These are phyloP conservation scores for Butastur rufipennis DNA, from an alignment of 2,113 vertebrate species.

Conservation along the genomic window DNA sequence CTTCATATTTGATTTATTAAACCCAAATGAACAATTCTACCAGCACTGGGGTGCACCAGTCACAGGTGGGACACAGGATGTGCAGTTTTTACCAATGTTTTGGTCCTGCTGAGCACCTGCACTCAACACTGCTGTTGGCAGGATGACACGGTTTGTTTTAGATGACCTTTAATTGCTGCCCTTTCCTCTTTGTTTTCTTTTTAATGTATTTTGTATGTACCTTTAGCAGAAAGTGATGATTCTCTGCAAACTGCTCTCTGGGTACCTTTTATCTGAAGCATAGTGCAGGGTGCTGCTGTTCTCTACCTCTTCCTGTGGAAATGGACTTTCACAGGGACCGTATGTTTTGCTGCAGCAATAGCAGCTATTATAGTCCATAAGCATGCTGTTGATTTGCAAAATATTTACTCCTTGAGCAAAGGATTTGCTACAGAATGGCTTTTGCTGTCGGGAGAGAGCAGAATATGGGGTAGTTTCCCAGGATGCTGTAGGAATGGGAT, in stretches of 20 bases:
- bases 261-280: not conserved
- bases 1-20: not conserved
- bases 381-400: not conserved
- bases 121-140: not conserved
- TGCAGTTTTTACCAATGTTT: not conserved
- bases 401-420: not conserved
- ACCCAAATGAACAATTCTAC: rapidly evolving
- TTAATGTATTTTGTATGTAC: not conserved
- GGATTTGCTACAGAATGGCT: not conserved
- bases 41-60: not conserved
- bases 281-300: not conserved
- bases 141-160: not conserved
- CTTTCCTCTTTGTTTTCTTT: not conserved
- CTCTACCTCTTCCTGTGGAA: not conserved
- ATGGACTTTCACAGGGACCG: not conserved
- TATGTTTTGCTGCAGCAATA: not conserved
- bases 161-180: not conserved
- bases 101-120: not conserved
- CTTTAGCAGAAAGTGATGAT: not conserved
- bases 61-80: rapidly evolving
- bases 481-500: not conserved
- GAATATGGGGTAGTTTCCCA: not conserved
- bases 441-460: not conserved
- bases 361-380: not conserved
- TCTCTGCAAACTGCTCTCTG: not conserved